Percentiles rank a stretch among this genome's conserved stretches.
Evolutionary conservation across 1,140 invertebrate species (phyloP).

Genomic region (Macrocentrus cingulum): DNA sequence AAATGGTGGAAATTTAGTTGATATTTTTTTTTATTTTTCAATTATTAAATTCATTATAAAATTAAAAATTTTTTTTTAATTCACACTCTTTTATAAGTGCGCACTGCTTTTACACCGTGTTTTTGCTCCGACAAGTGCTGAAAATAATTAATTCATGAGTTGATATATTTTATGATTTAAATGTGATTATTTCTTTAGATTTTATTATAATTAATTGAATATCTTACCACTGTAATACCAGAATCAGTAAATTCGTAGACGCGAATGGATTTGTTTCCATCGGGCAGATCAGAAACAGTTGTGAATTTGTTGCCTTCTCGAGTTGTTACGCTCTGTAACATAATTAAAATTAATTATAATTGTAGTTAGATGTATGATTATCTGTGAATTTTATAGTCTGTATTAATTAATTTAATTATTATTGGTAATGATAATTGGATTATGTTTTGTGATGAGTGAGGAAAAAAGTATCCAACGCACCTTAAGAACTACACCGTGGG

Average conservation of each 20-base stretch:
- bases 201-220: not conserved
- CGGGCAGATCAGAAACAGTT: conserved; percentile 40
- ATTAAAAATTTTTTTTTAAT: conserved; percentile 16
- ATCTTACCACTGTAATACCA: conserved; percentile 49
- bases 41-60: not conserved
- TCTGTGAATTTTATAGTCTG: too few relatives aligned
- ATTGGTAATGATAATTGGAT: too few relatives aligned
- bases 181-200: not conserved
- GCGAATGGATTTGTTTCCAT: conserved; percentile 39
- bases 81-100: conserved; percentile 48
- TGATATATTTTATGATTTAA: conserved; percentile 5
- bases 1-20: not conserved
- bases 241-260: conserved; percentile 49
- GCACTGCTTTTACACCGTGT: conserved; percentile 39
- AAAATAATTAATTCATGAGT: conserved; percentile 14
- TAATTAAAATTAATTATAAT: not conserved
- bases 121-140: conserved; percentile 42
- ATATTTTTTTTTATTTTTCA: not conserved
- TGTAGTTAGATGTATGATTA: too few relatives aligned
- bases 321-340: conserved; percentile 49
- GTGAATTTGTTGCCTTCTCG: conserved; percentile 46
- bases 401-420: too few relatives aligned
- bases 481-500: conserved; percentile 43
- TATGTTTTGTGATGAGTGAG: too few relatives aligned
- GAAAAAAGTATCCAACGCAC: conserved; percentile 31